phyloP scores from a whole-genome alignment of 2,888 invertebrate species.

The Drosophila mettleri region DNA sequence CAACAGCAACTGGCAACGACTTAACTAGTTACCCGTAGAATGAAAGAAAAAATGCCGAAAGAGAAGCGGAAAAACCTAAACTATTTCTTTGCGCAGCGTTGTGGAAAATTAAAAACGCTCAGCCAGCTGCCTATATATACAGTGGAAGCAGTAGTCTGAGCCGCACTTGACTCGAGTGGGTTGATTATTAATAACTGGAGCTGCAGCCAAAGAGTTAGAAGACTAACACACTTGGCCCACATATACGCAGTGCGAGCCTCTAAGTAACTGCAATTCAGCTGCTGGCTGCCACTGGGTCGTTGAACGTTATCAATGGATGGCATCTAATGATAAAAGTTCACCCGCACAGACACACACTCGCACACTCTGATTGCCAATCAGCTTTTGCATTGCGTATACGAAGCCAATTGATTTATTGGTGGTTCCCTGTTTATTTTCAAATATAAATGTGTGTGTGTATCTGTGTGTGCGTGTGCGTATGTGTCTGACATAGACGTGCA shows the following conservation, averaged over 20 bases:
- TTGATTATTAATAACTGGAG: constrained; percentile 69
- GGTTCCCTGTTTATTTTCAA: constrained; percentile 21
- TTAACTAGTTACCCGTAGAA: constrained; percentile 46
- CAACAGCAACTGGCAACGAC: constrained; percentile 35
- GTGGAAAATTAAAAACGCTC: constrained; percentile 82
- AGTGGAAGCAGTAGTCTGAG: background rate
- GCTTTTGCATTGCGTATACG: constrained; percentile 56
- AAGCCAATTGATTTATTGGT: constrained; percentile 68
- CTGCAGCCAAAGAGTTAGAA: constrained; percentile 65
- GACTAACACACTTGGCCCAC: constrained; percentile 53
- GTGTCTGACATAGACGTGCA: constrained; percentile 40
- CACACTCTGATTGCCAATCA: constrained; percentile 50
- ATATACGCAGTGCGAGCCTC: background rate
- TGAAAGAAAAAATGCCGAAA: constrained; percentile 15
- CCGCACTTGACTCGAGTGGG: constrained; percentile 22
- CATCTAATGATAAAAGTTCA: constrained; percentile 50
- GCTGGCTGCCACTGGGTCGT: constrained; percentile 31
- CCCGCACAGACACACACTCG: background rate
- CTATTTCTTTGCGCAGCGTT: constrained; percentile 82
- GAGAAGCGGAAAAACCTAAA: constrained; percentile 60
- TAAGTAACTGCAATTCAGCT: constrained; percentile 5
- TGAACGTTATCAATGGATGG: constrained; percentile 26
- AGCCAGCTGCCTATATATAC: constrained; percentile 19
- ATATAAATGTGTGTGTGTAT: background rate
- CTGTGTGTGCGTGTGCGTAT: constrained; percentile 8